These are phyloP conservation scores for Elgaria multicarinata DNA, from an alignment of 2,113 vertebrate species.

Conservation along the genomic window DNA sequence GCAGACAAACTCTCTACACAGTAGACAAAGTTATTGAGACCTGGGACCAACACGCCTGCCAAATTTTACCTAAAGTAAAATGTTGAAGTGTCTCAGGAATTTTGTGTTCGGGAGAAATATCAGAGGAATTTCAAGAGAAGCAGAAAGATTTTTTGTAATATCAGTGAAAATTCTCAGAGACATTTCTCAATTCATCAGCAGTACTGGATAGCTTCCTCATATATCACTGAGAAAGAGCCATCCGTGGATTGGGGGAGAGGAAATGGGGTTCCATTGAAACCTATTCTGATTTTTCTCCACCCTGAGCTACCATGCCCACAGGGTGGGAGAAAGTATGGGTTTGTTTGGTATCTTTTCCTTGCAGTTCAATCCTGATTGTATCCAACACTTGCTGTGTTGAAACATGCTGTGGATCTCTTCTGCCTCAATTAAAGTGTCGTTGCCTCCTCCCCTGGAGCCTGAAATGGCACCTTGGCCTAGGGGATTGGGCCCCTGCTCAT, in stretches of 20 bases:
- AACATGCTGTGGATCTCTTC: not conserved
- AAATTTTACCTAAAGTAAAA: not conserved
- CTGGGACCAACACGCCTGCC: not conserved
- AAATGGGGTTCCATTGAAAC: not conserved
- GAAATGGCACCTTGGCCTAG: not conserved
- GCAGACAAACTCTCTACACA: too few relatives aligned
- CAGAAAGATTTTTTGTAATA: not conserved
- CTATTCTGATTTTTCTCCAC: not conserved
- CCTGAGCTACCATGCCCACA: not conserved
- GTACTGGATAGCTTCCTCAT: not conserved
- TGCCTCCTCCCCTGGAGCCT: not conserved
- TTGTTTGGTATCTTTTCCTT: not conserved
- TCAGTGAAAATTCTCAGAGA: not conserved
- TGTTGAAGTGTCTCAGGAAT: not conserved
- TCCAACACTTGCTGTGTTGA: not conserved
- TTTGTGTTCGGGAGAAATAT: not conserved
- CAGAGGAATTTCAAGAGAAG: too few relatives aligned
- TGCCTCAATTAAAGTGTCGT: not conserved
- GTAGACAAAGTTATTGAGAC: not conserved
- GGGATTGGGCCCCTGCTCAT: not conserved
- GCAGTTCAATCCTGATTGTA: not conserved
- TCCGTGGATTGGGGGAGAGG: not conserved
- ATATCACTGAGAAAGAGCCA: not conserved
- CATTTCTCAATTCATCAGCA: not conserved
- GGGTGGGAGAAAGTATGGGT: not conserved